Conservation (phyloP, 2,888 invertebrate genomes). For the Plagodis pulveraria region DNA sequence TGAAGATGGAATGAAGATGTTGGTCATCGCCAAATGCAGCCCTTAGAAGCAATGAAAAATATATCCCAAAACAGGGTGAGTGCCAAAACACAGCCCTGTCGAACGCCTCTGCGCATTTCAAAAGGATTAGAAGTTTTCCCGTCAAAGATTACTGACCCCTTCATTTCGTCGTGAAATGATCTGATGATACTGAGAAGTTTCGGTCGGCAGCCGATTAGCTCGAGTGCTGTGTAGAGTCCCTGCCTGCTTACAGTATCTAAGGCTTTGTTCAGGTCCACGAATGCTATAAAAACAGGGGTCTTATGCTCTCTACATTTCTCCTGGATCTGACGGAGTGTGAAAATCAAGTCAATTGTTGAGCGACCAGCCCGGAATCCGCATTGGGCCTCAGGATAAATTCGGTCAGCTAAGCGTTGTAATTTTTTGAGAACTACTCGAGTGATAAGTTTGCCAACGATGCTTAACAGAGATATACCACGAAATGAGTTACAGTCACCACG, state of each 20-base stretch:
- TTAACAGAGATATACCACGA: slow-evolving; percentile 17
- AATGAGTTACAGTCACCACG: slow-evolving; percentile 7
- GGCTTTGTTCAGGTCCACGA: slow-evolving; percentile 16
- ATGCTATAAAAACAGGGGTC: slow-evolving; percentile 9
- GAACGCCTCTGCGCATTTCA: slow-evolving; percentile 8
- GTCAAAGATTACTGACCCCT: background rate
- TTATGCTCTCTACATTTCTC: slow-evolving; percentile 28
- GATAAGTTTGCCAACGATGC: slow-evolving; percentile 12
- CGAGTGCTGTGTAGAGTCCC: slow-evolving; percentile 8
- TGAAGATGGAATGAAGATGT: no score
- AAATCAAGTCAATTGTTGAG: slow-evolving; percentile 15
- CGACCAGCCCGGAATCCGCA: slow-evolving; percentile 26
- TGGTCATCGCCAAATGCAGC: no score
- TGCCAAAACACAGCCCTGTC: slow-evolving; percentile 12
- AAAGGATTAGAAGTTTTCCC: slow-evolving; percentile 1
- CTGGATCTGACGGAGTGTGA: slow-evolving; percentile 27
- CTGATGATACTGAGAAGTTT: background rate
- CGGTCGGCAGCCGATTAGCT: slow-evolving; percentile 2
- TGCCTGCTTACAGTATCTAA: slow-evolving; percentile 9
- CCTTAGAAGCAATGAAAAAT: no score
- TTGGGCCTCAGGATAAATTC: slow-evolving; percentile 28
- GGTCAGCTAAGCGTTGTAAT: slow-evolving; percentile 5
- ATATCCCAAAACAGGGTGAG: slow-evolving; percentile 20
- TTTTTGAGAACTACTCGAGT: slow-evolving; percentile 3
- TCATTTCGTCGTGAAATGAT: background rate